Evolutionary conservation across 2,797 vertebrate genomes (phyloP), one percentile per base, ranked within the genome.

Genomic region (Phylloscopus collybita): DNA sequence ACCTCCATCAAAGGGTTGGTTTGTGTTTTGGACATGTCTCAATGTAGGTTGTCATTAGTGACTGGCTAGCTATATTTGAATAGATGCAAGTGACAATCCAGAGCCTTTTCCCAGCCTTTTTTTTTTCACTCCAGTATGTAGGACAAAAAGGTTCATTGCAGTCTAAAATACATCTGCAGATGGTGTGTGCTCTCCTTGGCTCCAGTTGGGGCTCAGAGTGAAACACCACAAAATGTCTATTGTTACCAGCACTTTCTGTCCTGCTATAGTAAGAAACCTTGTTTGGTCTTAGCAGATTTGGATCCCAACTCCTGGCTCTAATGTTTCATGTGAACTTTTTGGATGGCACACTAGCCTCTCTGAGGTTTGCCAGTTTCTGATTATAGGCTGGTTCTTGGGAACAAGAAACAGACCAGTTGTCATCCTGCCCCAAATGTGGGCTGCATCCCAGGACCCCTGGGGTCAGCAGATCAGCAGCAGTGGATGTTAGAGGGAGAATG

Each of bases 41-140:
- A 94, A 67, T 91, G 92, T 88, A 93, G 86, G 69, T 91, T 96
- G 89, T 93, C 95, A 73, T 96, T 92, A 91, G 95, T 89, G 88
- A 95, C 81, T 90, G 80, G 71, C 79, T 83, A 92, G 89, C 69
- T 95, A 84, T 94, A 95, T 95, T 83, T 96, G 85, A 96, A 95
- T 96, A 86, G 89, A 90, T 60, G 50, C 72, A 90, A 94, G 81
- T 86, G 87, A 95, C 93, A 96, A 86, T n/a, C 36, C 80, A 70
- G 81, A 86, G 90, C 67, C 89, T 91, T 96, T 95, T 96, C 91
- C 82, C 91, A 93, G 95, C 38, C 86, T 70, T 82, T 92, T 88
- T 91, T 38, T 92, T 89, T 87, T 30, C 32, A 47, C 30, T 65
- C 21, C 5, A 6, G 59, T 61, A 34, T 59, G 42, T 47, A 79